Base-by-base conservation (phyloP, 2,888 invertebrate genomes). In the Cheilosia vulpina region DNA sequence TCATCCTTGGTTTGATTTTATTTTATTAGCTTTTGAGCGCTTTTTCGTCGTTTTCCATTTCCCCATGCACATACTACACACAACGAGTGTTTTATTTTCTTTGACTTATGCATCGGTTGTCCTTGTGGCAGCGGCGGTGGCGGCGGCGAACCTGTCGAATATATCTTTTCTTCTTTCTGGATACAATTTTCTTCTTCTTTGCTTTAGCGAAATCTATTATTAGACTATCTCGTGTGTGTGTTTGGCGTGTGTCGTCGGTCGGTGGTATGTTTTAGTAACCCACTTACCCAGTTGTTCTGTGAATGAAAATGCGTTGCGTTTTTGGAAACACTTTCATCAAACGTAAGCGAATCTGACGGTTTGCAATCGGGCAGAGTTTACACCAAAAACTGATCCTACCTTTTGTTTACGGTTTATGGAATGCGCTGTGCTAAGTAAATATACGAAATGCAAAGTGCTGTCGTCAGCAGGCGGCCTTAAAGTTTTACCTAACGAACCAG, bases 201-300 rank as follows among this genome's bases (percentile, higher is more conserved):
- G 34, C 38, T 47, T 78, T 83, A 68, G 45, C 41, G 21, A 69
- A 63, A 65, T 79, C 83, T 84, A 73, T 79, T 84, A 69, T 79
- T 79, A 69, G 63, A 58, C 19, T 52, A 31, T 43, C 55, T 43
- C 21, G 31, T 50, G 52, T 55, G 17, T 31, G 55, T 52, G 41
- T 50, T 57, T 50, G 47, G 43, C 50, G 19, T 69, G 41, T 68
- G 31, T 55, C 38, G 34, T 15, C 31, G 21, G 53, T 55, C 17
- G 13, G 63, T 58, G 55, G 13, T 53, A 9, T 38, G 76, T 45
- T 62, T 76, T 65, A 66, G 65, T 84, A 84, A 84, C 83, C 83
- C 75, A 84, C 63, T 84, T 79, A 79, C 79, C 83, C 69, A 79
- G 63, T 79, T 73, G 50, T 65, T 71, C 53, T 77, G 72, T 80